phyloP scores from a whole-genome alignment of 35 echinoderm and acorn worm genomes.

The Acanthaster planci region DNA sequence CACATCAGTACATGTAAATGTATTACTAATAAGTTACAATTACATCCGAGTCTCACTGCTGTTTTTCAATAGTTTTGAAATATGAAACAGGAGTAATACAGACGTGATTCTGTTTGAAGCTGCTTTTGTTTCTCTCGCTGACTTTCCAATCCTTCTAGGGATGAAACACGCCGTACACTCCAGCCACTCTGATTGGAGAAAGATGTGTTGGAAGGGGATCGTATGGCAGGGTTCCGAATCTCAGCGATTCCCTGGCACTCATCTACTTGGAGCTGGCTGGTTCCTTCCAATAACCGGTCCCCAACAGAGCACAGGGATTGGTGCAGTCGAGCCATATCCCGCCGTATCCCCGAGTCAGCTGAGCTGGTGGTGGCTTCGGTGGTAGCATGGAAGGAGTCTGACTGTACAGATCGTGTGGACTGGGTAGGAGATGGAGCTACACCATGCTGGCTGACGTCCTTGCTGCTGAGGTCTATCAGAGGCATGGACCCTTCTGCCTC shows the following conservation, averaged over 20 bases:
- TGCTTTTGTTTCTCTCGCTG: conserved; percentile 38
- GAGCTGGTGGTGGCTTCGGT: conserved; percentile 6
- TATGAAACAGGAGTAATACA: background rate
- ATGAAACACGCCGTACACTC: conserved; percentile 72
- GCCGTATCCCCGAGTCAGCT: conserved; percentile 1
- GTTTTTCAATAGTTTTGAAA: too few species aligned
- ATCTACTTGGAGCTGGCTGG: background rate
- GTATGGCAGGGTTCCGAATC: background rate
- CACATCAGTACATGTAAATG: too few species aligned
- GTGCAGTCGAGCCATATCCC: conserved; percentile 4
- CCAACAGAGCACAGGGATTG: background rate
- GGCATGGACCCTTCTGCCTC: conserved; percentile 83
- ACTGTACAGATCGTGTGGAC: conserved; percentile 60
- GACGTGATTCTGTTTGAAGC: background rate
- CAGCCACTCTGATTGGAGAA: conserved; percentile 73
- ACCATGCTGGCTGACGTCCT: conserved; percentile 34
- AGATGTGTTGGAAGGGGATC: conserved; percentile 73
- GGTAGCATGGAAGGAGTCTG: conserved; percentile 48
- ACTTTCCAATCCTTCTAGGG: conserved; percentile 68
- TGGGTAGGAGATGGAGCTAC: conserved; percentile 35
- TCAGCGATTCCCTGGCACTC: background rate
- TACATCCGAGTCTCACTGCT: too few species aligned
- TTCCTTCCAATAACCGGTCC: background rate
- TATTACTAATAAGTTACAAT: too few species aligned
- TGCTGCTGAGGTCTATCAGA: conserved; percentile 47